A percentile compares a stretch with the other conserved stretches of the same genome.
These are phyloP conservation scores for Eptesicus fuscus DNA, from an alignment of 2,113 vertebrate species.

Conservation along the genomic window DNA sequence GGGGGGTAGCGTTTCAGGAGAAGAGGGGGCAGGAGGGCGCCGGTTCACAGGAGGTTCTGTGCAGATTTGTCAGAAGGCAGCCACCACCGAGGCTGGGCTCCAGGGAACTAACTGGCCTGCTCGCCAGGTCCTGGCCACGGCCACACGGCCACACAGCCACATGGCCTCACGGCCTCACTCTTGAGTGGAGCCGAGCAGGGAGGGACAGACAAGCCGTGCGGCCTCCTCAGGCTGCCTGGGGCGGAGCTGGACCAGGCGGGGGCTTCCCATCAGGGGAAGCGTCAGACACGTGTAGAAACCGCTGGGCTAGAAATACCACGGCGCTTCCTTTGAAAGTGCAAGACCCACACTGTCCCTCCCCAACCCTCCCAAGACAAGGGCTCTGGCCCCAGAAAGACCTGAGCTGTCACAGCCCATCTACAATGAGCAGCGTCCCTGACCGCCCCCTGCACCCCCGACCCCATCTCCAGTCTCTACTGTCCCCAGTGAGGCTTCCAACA, in stretches of 20 bases:
- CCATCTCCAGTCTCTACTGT: background rate
- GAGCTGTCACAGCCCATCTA: background rate
- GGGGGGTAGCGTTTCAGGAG: background rate
- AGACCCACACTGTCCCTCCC: background rate
- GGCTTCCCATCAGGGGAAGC: background rate
- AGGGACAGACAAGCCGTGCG: background rate
- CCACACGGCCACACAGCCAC: background rate
- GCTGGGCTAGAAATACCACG: background rate
- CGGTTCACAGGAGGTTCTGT: background rate
- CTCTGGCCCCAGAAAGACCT: background rate
- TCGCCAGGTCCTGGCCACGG: background rate
- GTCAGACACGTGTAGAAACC: background rate
- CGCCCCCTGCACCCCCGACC: background rate
- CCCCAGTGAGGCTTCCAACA: background rate
- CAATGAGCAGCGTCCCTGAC: background rate
- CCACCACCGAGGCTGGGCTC: background rate
- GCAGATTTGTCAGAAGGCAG: background rate
- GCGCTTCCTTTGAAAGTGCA: conserved; percentile 27
- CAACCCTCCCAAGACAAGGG: background rate
- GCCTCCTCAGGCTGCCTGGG: background rate
- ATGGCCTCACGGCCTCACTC: background rate
- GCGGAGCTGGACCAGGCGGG: background rate
- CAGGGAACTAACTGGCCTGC: background rate
- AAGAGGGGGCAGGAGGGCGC: background rate
- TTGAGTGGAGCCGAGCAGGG: background rate